A percentile compares a stretch with the other conserved stretches of the same genome.
Evolutionary conservation across 37 sponge, comb jelly and placozoan genomes (phyloP).

Genomic region (Ephydatia muelleri): DNA sequence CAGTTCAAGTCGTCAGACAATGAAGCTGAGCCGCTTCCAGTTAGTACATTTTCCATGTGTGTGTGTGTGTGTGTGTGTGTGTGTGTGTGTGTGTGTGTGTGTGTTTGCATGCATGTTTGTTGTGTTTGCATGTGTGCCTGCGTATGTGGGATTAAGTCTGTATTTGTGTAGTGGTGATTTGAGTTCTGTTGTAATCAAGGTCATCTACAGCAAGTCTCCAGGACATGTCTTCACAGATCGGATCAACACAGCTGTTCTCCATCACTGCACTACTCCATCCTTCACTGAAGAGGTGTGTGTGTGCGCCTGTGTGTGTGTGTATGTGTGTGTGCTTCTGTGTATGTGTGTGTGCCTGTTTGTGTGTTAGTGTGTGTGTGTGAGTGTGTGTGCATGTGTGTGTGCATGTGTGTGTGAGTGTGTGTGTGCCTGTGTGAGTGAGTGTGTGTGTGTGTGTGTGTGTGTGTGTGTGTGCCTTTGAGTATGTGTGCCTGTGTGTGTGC

Average conservation of each 20-base stretch:
- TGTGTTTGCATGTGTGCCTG: constrained; percentile 5
- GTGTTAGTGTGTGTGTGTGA: neutral
- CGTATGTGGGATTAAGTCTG: neutral
- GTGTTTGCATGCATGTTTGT: neutral
- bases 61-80: neutral
- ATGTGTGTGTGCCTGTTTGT: constrained; percentile 11
- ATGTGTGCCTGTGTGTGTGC: constrained; percentile 43
- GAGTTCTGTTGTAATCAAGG: constrained; percentile 21
- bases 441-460: constrained; percentile 47
- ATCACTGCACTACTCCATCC: constrained; percentile 82
- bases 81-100: constrained; percentile 9
- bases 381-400: neutral
- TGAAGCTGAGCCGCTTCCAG: constrained; percentile 39
- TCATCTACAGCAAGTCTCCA: constrained; percentile 73
- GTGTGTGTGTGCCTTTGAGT: constrained; percentile 14
- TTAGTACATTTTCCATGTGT: constrained; percentile 7
- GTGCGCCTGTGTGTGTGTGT: neutral
- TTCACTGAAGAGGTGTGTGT: constrained; percentile 83
- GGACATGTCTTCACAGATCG: constrained; percentile 60
- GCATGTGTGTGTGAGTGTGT: neutral
- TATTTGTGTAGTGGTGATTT: neutral
- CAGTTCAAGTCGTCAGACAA: constrained; percentile 81
- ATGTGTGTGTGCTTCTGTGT: neutral
- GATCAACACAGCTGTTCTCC: constrained; percentile 61
- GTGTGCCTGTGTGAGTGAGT: neutral